These are phyloP conservation scores for Synergus gifuensis DNA, from an alignment of 2,888 invertebrate species.

Conservation along the genomic window DNA sequence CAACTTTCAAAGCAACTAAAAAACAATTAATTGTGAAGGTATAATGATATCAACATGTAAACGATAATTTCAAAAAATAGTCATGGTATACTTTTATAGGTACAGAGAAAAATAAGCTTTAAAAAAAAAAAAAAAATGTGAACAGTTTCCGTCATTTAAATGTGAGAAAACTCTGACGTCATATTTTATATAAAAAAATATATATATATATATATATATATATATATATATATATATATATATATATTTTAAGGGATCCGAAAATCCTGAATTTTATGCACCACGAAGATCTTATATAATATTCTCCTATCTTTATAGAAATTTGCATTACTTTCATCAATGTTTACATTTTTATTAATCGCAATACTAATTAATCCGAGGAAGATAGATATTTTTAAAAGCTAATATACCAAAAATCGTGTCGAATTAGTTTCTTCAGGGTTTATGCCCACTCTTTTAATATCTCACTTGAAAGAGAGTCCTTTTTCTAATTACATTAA, in stretches of 20 bases:
- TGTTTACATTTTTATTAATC: background rate
- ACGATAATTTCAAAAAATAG: background rate
- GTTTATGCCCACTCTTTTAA: background rate
- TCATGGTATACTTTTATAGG: background rate
- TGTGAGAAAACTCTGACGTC: no score
- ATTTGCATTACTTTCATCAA: background rate
- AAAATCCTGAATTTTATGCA: no score
- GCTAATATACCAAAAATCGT: constrained; percentile 5
- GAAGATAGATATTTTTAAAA: constrained; percentile 12
- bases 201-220: no score
- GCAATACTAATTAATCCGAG: background rate
- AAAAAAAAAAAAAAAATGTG: no score
- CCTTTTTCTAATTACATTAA: constrained; percentile 2
- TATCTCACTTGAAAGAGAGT: constrained; percentile 9
- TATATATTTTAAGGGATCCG: no score
- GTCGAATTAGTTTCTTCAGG: background rate
- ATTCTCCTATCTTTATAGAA: background rate
- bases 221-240: no score
- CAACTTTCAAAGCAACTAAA: background rate
- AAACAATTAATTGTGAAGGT: background rate
- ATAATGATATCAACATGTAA: background rate
- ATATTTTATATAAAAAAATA: no score
- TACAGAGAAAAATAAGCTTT: background rate
- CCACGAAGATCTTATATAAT: no score
- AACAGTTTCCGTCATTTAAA: no score